Evolutionary conservation across 2,888 invertebrate species (phyloP).

Genomic region (Scaptomyza reducta): DNA sequence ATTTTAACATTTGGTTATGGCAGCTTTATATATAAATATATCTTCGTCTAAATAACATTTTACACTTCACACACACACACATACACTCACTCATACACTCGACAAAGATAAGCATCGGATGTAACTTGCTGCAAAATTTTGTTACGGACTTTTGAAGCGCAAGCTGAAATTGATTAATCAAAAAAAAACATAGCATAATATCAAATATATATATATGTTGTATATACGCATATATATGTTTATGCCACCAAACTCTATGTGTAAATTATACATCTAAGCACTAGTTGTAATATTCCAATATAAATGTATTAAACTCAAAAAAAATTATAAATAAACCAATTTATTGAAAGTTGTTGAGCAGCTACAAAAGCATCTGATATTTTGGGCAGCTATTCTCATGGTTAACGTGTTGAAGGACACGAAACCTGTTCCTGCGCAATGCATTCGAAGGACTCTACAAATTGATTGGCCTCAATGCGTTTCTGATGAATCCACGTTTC

Average conservation of each 20-base stretch:
- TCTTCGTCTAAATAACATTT: slow-evolving; percentile 20
- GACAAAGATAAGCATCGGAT: slow-evolving; percentile 9
- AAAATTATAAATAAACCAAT: slow-evolving; percentile 47
- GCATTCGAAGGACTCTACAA: neutral
- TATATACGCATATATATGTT: slow-evolving; percentile 36
- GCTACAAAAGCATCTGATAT: slow-evolving; percentile 30
- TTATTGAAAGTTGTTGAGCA: slow-evolving; percentile 63
- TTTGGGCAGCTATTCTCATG: slow-evolving; percentile 12
- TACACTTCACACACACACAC: slow-evolving; percentile 12
- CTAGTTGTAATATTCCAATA: slow-evolving; percentile 59
- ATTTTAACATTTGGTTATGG: slow-evolving; percentile 61
- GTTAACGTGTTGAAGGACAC: slow-evolving; percentile 1
- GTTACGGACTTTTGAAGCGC: slow-evolving; percentile 34
- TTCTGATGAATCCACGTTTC: neutral
- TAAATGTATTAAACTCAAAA: slow-evolving; percentile 67
- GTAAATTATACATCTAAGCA: slow-evolving; percentile 59
- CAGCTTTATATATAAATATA: slow-evolving; percentile 47
- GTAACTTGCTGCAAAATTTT: slow-evolving; percentile 27
- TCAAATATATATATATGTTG: slow-evolving; percentile 36
- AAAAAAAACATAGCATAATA: slow-evolving; percentile 39
- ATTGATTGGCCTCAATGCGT: slow-evolving; percentile 1
- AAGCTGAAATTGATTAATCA: slow-evolving; percentile 58
- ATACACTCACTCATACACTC: slow-evolving; percentile 23
- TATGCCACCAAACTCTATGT: slow-evolving; percentile 68
- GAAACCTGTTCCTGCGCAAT: slow-evolving; percentile 1